These are phyloP conservation scores for Rhagoletis zephyria DNA, from an alignment of 1,140 invertebrate genomes.

Conservation along the genomic window DNA sequence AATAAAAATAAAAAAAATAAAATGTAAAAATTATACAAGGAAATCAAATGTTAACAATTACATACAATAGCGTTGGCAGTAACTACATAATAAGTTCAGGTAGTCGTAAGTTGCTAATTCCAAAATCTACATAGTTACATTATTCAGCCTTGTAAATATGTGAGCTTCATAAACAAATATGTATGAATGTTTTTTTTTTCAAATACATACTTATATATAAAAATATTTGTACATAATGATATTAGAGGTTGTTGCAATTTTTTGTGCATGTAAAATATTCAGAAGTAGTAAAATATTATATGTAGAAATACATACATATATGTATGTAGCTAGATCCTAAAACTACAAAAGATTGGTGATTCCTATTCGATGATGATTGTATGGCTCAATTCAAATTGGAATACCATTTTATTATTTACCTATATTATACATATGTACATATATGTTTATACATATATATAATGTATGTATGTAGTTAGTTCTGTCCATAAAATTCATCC, in stretches of 20 bases:
- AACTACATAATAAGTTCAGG: background rate
- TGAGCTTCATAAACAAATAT: background rate
- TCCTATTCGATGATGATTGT: too few species aligned
- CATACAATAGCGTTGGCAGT: background rate
- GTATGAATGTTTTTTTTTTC: background rate
- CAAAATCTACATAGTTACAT: background rate
- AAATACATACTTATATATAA: background rate
- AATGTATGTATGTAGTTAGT: background rate
- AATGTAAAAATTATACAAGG: constrained; percentile 46
- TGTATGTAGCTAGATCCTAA: background rate
- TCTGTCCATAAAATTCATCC: too few species aligned
- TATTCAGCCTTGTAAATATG: background rate
- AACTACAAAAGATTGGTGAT: too few species aligned
- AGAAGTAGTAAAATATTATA: too few species aligned
- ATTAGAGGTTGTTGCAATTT: constrained; percentile 51
- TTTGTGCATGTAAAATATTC: background rate
- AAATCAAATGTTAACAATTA: constrained; percentile 58
- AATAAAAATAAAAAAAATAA: background rate
- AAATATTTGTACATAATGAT: constrained; percentile 7
- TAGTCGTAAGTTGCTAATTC: background rate
- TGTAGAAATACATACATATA: too few species aligned
- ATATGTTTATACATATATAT: background rate
- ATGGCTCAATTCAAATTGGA: too few species aligned
- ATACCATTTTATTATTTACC: too few species aligned
- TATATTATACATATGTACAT: background rate